Evolutionary conservation across 2,797 vertebrate species (phyloP).

Genomic region (Rhabdophis nuchalis): DNA sequence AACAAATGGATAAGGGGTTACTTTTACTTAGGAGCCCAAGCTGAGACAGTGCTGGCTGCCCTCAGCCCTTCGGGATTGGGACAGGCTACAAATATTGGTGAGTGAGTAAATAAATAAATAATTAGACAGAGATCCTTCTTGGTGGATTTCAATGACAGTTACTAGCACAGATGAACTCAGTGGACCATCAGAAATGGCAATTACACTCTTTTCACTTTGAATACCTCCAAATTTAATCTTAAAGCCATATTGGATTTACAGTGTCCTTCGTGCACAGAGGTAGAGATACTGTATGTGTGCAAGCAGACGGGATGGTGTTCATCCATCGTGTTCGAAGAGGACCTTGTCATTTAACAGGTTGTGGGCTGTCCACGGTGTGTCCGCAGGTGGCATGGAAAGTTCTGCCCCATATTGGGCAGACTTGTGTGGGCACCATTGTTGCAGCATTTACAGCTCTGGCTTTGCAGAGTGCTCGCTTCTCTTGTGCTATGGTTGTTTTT

Average conservation of each 20-base stretch:
- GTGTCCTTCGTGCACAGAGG: background rate
- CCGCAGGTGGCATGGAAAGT: no score
- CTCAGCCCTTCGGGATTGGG: background rate
- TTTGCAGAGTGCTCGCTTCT: no score
- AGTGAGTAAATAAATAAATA: background rate
- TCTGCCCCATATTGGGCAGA: no score
- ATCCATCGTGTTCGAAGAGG: no score
- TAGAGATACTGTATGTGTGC: background rate
- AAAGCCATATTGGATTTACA: background rate
- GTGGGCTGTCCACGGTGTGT: no score
- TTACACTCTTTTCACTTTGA: background rate
- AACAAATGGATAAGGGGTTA: background rate
- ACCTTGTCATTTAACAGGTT: no score
- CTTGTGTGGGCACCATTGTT: no score
- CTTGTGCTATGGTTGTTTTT: no score
- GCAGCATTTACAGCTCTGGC: no score
- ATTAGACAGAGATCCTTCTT: background rate
- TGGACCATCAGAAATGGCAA: background rate
- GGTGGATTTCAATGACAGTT: background rate
- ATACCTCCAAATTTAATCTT: background rate
- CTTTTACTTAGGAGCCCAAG: background rate
- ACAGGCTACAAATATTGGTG: background rate
- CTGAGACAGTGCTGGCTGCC: no score
- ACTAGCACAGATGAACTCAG: background rate
- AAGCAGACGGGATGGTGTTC: background rate